Conservation (phyloP, 2,113 vertebrate genomes). For the Apus apus region DNA sequence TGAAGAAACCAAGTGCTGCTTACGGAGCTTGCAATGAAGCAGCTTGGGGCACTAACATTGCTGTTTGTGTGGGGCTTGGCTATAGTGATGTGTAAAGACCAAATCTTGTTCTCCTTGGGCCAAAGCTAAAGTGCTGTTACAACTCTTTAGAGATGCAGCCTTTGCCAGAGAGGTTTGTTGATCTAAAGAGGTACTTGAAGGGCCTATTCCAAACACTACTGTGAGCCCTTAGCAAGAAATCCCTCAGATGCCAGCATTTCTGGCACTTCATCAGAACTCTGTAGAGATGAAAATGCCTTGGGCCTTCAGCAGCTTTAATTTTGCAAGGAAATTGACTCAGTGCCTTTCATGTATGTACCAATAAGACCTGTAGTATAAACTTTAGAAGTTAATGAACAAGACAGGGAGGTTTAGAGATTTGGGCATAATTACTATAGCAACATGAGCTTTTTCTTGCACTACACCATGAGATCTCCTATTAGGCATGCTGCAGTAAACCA, state of each 20-base stretch:
- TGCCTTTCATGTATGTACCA: conserved; percentile 28
- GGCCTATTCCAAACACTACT: background rate
- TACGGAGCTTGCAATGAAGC: background rate
- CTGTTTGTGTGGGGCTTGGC: background rate
- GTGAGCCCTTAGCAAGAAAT: conserved; percentile 3
- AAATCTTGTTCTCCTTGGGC: background rate
- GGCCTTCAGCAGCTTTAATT: conserved; percentile 26
- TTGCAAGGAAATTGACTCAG: conserved; percentile 15
- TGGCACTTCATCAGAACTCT: conserved; percentile 1
- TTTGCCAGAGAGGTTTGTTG: conserved; percentile 18
- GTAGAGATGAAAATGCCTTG: background rate
- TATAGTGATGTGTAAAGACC: background rate
- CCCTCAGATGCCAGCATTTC: background rate
- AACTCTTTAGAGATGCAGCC: background rate
- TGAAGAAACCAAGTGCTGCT: background rate
- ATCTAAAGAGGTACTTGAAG: conserved; percentile 8
- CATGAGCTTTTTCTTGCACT: conserved; percentile 8
- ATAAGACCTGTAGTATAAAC: background rate
- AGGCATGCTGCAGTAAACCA: conserved; percentile 42
- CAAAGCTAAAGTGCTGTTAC: conserved; percentile 7
- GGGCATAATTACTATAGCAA: conserved; percentile 49
- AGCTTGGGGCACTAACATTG: background rate
- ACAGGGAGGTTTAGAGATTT: conserved; percentile 38
- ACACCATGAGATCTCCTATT: conserved; percentile 34
- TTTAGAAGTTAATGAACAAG: conserved; percentile 47